phyloP scores from a whole-genome alignment of 2,113 vertebrate genomes.

The Carollia perspicillata region DNA sequence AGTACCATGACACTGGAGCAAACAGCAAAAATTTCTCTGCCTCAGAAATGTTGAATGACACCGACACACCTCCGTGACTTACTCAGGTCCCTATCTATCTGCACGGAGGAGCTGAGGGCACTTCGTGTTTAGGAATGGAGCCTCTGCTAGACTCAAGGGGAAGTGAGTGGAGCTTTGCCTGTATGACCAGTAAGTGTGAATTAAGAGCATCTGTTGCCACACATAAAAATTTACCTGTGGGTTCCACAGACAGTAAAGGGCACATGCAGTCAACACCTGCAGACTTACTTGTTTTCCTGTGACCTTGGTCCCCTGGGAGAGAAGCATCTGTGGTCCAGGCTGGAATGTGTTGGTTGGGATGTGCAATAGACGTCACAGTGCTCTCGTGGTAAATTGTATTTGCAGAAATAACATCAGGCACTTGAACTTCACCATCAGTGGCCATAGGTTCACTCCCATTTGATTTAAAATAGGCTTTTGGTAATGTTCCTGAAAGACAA shows the following conservation, averaged over 20 bases:
- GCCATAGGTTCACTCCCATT: constrained; percentile 79
- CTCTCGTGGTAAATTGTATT: constrained; percentile 64
- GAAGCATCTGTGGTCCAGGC: constrained; percentile 61
- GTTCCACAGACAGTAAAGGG: constrained; percentile 28
- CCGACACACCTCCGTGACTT: neutral
- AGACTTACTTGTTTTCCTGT: constrained; percentile 69
- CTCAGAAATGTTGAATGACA: neutral
- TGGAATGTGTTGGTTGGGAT: constrained; percentile 6
- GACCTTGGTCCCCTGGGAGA: constrained; percentile 61
- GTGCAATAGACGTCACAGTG: neutral
- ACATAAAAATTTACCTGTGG: constrained; percentile 24
- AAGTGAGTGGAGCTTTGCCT: neutral
- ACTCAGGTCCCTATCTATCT: neutral
- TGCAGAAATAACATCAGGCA: constrained; percentile 60
- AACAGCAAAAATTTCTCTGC: neutral
- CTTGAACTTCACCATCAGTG: constrained; percentile 67
- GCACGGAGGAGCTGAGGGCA: neutral
- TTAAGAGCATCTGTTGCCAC: neutral
- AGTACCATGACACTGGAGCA: neutral
- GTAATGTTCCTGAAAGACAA: constrained; percentile 83
- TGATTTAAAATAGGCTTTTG: constrained; percentile 81
- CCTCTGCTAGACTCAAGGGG: constrained; percentile 15
- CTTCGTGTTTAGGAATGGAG: constrained; percentile 38
- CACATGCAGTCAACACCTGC: constrained; percentile 40
- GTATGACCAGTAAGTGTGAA: neutral